phyloP scores from a whole-genome alignment of 53 echinoderm and acorn worm species.

The Holothuria scabra region DNA sequence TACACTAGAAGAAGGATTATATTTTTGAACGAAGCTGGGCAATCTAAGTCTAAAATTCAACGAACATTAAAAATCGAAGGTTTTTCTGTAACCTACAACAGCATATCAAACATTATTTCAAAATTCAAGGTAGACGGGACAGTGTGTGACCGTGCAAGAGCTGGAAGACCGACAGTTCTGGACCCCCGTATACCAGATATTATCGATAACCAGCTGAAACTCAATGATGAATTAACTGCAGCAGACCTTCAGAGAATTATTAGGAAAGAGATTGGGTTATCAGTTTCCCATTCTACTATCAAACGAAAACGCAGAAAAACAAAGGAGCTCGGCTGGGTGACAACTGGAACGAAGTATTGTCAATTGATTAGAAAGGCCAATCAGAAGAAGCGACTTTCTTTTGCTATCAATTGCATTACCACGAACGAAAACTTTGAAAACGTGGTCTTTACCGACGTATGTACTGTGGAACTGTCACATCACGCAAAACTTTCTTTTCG shows the following conservation, averaged over 20 bases:
- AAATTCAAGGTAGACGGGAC: not conserved
- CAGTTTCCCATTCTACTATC: constrained; percentile 4
- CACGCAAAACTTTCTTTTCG: constrained; percentile 37
- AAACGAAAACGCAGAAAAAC: not conserved
- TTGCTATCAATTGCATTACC: not conserved
- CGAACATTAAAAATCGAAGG: not conserved
- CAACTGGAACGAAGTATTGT: constrained; percentile 2
- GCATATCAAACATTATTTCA: not conserved
- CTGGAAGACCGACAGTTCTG: not conserved
- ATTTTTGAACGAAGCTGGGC: not conserved
- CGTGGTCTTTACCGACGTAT: constrained; percentile 45
- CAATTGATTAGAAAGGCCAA: constrained; percentile 8
- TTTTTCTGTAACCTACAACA: not conserved
- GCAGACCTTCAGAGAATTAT: not conserved
- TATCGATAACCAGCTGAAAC: not conserved
- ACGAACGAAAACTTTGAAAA: constrained; percentile 22
- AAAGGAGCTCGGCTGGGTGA: constrained; percentile 42
- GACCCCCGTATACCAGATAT: not conserved
- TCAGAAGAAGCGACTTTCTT: not conserved
- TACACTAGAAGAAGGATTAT: not conserved
- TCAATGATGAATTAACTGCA: constrained; percentile 31
- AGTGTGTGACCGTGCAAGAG: not conserved
- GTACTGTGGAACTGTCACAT: constrained; percentile 22
- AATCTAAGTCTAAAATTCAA: not conserved
- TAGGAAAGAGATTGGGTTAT: not conserved